Evolutionary conservation across 2,888 invertebrate genomes (phyloP), one percentile per base, ranked within the genome.

Genomic region (Aphodius sticticus): DNA sequence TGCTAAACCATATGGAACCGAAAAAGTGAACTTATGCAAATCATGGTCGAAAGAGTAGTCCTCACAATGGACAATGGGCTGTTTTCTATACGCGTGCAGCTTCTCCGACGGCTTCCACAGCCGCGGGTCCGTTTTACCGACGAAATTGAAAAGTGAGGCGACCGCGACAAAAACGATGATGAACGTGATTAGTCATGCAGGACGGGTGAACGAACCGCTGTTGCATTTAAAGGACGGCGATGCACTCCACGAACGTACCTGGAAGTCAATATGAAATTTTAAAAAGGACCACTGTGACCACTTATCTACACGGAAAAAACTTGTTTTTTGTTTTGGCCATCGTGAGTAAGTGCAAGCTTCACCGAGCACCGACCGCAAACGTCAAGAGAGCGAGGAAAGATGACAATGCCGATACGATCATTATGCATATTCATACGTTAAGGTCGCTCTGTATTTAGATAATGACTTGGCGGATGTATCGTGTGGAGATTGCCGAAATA

Each of bases 401-500:
- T 53, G 53, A 53, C 53, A 53, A 53, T 53, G 53, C 53, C 12
- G 53, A 53, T 53, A 53, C 12, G 9, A 9, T 53, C 53, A 53
- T 9, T 12, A 12, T 53, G 53, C 53, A 53, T 53, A 53, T 53
- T 53, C 53, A 53, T 53, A 9, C 12, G 53, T 53, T 9, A 53
- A 53, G 53, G 53, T 71, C 35, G 71, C 71, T 71, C 16, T 16
- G 71, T 71, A 26, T 71, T 71, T 71, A 16, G 71, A 26, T 26
- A 26, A 26, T 26, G 26, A 26, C 26, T 26, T 26, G 26, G 26
- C 26, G 26, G 26, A 26, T 26, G 26, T 26, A 26, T 26, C 26
- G 26, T 26, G 26, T 26, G 26, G 26, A 26, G 26, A 26, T 26
- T 26, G 26, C 26, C 3, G 26, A 26, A 26, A 26, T 26, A 26